These are phyloP conservation scores for Bruchidius siliquastri DNA, from an alignment of 2,888 invertebrate species.

Conservation along the genomic window DNA sequence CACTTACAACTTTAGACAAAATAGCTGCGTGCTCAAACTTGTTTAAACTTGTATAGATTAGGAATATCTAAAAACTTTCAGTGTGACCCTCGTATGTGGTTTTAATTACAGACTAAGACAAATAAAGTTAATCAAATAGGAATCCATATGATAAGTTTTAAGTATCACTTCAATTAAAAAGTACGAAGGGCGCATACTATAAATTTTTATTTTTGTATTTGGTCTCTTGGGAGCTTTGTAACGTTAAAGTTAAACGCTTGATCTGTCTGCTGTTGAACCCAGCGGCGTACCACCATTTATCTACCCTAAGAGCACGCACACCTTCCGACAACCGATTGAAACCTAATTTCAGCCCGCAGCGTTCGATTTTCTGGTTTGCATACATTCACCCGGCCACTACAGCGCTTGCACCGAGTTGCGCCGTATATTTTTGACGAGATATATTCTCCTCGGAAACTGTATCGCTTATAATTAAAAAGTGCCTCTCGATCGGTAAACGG, in stretches of 20 bases:
- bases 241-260: background rate
- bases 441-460: slow-evolving; percentile 22
- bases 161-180: too few species aligned
- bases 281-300: background rate
- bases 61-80: too few species aligned
- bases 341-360: slow-evolving; percentile 37
- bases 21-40: too few species aligned
- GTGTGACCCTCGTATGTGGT: too few species aligned
- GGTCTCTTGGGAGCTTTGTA: too few species aligned
- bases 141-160: too few species aligned
- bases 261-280: background rate
- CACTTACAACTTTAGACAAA: too few species aligned
- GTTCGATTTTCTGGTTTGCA: slow-evolving; percentile 31
- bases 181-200: too few species aligned
- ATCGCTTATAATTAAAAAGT: slow-evolving; percentile 31
- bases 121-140: too few species aligned
- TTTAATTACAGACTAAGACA: too few species aligned
- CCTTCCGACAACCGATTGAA: slow-evolving; percentile 23
- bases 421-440: slow-evolving; percentile 28
- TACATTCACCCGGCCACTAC: slow-evolving; percentile 16
- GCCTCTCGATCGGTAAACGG: slow-evolving; percentile 18
- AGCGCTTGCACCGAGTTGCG: slow-evolving; percentile 9
- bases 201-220: too few species aligned
- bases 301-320: background rate
- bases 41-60: too few species aligned